A percentile compares a stretch with the other conserved stretches of the same genome.
Evolutionary conservation across 2,113 vertebrate species (phyloP).

Genomic region (Malurus elegans): DNA sequence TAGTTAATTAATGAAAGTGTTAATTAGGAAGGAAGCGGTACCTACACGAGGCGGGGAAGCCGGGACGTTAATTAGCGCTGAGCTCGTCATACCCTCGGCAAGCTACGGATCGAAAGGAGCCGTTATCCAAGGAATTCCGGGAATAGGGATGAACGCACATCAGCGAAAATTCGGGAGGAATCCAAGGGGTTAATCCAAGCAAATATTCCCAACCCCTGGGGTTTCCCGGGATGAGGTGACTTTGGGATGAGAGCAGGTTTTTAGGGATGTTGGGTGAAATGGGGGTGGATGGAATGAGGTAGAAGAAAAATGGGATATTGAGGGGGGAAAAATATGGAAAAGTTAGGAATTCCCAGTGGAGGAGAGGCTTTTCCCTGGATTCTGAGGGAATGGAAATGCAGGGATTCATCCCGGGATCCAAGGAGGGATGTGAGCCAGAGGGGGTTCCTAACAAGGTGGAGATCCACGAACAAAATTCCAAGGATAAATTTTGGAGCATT

Average conservation of each 20-base stretch:
- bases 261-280: accelerated
- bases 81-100: constrained; percentile 80
- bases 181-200: accelerated
- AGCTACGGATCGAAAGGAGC: constrained; percentile 81
- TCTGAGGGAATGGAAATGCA: accelerated
- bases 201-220: neutral
- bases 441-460: too few relatives aligned
- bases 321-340: neutral
- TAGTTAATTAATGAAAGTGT: neutral
- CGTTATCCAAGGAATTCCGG: constrained; percentile 61
- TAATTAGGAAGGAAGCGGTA: constrained; percentile 67
- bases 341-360: accelerated
- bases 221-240: neutral
- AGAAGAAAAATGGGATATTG: neutral
- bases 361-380: neutral
- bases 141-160: neutral
- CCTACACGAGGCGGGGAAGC: constrained; percentile 88
- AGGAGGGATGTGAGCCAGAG: neutral
- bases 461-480: too few relatives aligned
- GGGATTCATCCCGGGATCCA: neutral
- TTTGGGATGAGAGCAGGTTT: neutral
- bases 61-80: constrained; percentile 87
- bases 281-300: neutral
- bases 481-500: too few relatives aligned
- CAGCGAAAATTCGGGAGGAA: neutral